Percentiles rank a stretch among this genome's conserved stretches.
Conservation (phyloP, 2,797 vertebrate genomes). For the Eupleurogrammus muticus region DNA sequence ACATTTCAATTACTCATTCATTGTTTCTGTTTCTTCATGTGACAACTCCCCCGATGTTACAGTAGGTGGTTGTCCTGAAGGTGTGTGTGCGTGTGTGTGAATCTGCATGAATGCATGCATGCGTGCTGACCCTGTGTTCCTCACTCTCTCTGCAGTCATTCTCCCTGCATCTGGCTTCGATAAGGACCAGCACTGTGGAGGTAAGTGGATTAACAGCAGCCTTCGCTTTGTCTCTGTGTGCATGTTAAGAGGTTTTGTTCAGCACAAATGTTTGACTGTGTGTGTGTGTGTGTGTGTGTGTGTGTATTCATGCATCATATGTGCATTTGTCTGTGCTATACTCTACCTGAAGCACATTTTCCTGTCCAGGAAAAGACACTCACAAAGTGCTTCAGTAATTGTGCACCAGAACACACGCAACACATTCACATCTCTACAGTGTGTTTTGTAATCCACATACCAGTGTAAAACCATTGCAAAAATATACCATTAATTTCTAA, state of each 20-base stretch:
- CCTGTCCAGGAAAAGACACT: too few relatives aligned
- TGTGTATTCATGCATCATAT: conserved; percentile 46
- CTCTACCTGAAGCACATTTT: too few relatives aligned
- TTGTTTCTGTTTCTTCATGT: conserved; percentile 58
- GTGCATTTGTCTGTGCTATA: too few relatives aligned
- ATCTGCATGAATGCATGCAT: conserved; percentile 38
- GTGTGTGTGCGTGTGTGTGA: conserved; percentile 27
- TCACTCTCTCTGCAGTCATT: conserved; percentile 90
- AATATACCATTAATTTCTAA: too few relatives aligned
- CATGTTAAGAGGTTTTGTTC: conserved; percentile 29
- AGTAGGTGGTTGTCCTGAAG: conserved; percentile 30
- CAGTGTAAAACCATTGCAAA: too few relatives aligned
- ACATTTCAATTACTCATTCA: conserved; percentile 61
- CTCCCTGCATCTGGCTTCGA: conserved; percentile 96
- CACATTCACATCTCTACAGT: too few relatives aligned
- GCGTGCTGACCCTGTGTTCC: conserved; percentile 72
- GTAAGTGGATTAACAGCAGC: conserved; percentile 86
- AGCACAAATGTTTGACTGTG: conserved; percentile 1
- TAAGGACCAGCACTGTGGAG: conserved; percentile 91
- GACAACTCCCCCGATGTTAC: conserved; percentile 45
- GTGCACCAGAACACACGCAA: too few relatives aligned
- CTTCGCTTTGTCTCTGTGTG: conserved; percentile 36
- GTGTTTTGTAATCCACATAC: too few relatives aligned
- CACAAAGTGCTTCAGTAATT: too few relatives aligned
- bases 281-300: conserved; percentile 28